These are phyloP conservation scores for Ligdia adustata DNA, from an alignment of 2,888 invertebrate genomes.

Conservation along the genomic window DNA sequence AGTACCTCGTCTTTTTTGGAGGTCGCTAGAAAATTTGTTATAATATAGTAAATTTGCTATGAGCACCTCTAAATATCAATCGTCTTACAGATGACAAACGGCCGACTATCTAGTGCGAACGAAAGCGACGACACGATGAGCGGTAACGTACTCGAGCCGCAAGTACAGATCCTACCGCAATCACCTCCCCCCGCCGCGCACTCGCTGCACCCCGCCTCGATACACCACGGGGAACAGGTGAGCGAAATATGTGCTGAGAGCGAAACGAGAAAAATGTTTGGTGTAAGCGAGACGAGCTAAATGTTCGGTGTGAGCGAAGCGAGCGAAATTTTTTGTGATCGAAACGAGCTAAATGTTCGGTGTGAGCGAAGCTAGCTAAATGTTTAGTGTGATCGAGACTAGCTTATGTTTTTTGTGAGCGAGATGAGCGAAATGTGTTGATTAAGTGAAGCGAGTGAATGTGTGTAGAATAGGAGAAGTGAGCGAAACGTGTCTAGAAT, in stretches of 20 bases:
- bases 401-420: too few species aligned
- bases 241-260: neutral
- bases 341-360: neutral
- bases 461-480: too few species aligned
- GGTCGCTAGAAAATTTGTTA: too few species aligned
- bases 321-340: too few species aligned
- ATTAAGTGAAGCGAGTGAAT: too few species aligned
- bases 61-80: too few species aligned
- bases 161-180: slow-evolving; percentile 74
- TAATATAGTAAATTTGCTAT: too few species aligned
- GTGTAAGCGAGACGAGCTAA: neutral
- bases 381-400: too few species aligned
- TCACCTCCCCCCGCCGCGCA: slow-evolving; percentile 61
- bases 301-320: neutral
- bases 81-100: slow-evolving; percentile 84
- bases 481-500: too few species aligned
- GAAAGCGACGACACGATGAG: slow-evolving; percentile 80
- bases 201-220: slow-evolving; percentile 50
- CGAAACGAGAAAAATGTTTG: neutral
- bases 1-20: too few species aligned
- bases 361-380: slow-evolving; percentile 1
- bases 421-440: too few species aligned
- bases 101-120: slow-evolving; percentile 78
- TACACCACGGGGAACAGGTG: slow-evolving; percentile 61
- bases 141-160: slow-evolving; percentile 77